A percentile compares a stretch with the other conserved stretches of the same genome.
phyloP scores from a whole-genome alignment of 92 coral and sea anemone genomes.

The Epizoanthus rinbou region DNA sequence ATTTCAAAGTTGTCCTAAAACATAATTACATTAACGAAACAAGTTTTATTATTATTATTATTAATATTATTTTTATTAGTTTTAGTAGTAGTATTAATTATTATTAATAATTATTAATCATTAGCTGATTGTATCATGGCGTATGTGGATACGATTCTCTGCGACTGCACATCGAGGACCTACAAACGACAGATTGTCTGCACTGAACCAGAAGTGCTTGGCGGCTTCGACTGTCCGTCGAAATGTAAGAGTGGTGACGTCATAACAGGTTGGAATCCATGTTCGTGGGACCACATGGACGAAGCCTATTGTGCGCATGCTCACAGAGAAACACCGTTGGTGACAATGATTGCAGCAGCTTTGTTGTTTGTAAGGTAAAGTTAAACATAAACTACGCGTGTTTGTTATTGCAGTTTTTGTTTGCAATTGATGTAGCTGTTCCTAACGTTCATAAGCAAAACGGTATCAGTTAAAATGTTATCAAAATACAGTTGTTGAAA shows the following conservation, averaged over 20 bases:
- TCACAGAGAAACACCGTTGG: conserved; percentile 4
- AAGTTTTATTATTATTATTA: no score
- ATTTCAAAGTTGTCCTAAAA: no score
- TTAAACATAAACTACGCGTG: neutral
- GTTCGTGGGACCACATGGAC: conserved; percentile 73
- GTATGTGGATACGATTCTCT: conserved; percentile 50
- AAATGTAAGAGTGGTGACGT: conserved; percentile 54
- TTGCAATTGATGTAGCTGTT: neutral
- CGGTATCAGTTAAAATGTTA: no score
- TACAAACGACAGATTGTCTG: conserved; percentile 64
- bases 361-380: neutral
- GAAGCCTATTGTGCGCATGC: conserved; percentile 49
- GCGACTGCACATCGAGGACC: conserved; percentile 56
- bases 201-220: conserved; percentile 61
- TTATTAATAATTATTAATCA: neutral
- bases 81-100: no score
- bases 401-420: neutral
- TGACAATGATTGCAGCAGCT: conserved; percentile 8
- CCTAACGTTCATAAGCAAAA: no score
- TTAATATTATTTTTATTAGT: no score
- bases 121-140: conserved; percentile 62
- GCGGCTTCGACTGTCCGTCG: conserved; percentile 63
- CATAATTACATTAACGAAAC: no score
- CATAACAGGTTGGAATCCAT: conserved; percentile 49
- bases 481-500: no score